phyloP scores from a whole-genome alignment of 2,113 vertebrate genomes.

The Beaufortia kweichowensis region DNA sequence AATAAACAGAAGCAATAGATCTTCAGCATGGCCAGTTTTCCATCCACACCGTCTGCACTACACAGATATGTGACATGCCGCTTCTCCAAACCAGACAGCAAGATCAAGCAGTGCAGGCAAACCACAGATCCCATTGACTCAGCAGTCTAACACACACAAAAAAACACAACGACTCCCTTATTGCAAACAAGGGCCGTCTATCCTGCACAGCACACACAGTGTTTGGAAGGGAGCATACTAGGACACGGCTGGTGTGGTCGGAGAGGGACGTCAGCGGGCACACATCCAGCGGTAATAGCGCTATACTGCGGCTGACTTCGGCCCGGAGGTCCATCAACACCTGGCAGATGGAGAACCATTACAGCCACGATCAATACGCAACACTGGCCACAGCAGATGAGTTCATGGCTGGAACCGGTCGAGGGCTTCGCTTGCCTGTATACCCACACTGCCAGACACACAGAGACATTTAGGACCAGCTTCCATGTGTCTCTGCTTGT shows the following conservation, averaged over 20 bases:
- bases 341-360: constrained; percentile 49
- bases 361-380: constrained; percentile 48
- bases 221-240: constrained; percentile 11
- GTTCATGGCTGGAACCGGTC: constrained; percentile 31
- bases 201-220: constrained; percentile 29
- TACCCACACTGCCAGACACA: constrained; percentile 21
- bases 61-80: constrained; percentile 36
- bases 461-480: constrained; percentile 26
- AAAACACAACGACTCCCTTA: constrained; percentile 19
- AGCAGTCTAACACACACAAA: constrained; percentile 45
- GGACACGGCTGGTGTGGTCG: constrained; percentile 15
- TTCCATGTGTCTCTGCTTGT: constrained; percentile 25
- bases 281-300: constrained; percentile 16
- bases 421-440: constrained; percentile 5
- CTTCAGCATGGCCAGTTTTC: constrained; percentile 23
- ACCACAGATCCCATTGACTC: constrained; percentile 41
- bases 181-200: constrained; percentile 32
- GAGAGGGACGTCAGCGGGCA: not conserved
- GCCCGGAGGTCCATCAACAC: constrained; percentile 13
- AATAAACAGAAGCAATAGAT: constrained; percentile 3
- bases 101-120: constrained; percentile 31
- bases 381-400: constrained; percentile 35
- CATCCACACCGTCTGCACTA: constrained; percentile 21
- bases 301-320: not conserved
- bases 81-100: constrained; percentile 37